phyloP scores from a whole-genome alignment of 2,113 vertebrate species.

The Tretioscincus oriximinensis region DNA sequence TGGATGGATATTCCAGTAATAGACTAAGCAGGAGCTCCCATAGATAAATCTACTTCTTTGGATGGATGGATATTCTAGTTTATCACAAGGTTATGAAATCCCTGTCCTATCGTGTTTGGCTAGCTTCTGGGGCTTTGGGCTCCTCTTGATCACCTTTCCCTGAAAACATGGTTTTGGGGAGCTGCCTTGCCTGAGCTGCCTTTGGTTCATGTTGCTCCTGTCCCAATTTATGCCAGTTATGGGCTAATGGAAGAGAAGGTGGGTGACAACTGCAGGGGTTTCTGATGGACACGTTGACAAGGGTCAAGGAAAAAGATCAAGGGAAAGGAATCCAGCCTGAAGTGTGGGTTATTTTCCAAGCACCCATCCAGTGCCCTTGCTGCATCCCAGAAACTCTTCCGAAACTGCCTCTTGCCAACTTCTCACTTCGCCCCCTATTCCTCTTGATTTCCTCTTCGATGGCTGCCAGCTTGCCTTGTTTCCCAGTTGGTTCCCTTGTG shows the following conservation, averaged over 20 bases:
- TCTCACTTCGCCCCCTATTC: no score
- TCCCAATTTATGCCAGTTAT: conserved; percentile 53
- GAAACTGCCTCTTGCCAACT: no score
- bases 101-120: no score
- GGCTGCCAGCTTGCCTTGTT: background rate
- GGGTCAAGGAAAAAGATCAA: background rate
- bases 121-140: background rate
- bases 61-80: no score
- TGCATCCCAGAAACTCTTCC: no score
- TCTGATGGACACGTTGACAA: conserved; percentile 38
- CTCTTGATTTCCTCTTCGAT: background rate
- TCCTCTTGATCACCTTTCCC: background rate
- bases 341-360: background rate
- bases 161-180: background rate
- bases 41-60: no score
- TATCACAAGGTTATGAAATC: no score
- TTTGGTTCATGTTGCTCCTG: conserved; percentile 18
- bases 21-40: no score
- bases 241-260: conserved; percentile 36
- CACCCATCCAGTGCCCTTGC: background rate
- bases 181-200: conserved; percentile 16
- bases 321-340: background rate
- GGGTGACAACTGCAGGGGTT: conserved; percentile 53
- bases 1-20: no score
- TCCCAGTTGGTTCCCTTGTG: background rate